Conservation (phyloP, 2,888 invertebrate genomes). For the Timema podura region DNA sequence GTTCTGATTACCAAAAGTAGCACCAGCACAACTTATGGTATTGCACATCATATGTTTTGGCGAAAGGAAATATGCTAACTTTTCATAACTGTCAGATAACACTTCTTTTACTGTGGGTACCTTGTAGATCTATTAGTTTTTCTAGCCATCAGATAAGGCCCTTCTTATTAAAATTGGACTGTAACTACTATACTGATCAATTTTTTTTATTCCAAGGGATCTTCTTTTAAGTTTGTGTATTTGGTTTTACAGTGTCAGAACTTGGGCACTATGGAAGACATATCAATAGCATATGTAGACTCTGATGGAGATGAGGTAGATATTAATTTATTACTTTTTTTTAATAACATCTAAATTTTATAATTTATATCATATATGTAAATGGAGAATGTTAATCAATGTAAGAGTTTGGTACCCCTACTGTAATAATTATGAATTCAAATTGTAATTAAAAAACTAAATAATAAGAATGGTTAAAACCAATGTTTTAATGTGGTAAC, state of each 20-base stretch:
- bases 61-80: no score
- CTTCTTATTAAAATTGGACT: conserved; percentile 5
- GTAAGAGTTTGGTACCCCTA: no score
- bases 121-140: neutral
- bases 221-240: conserved; percentile 4
- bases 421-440: no score
- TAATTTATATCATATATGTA: neutral
- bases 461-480: no score
- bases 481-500: no score
- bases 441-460: no score
- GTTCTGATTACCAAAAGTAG: no score
- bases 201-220: conserved; percentile 8
- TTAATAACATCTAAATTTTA: neutral
- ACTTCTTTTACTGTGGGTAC: neutral
- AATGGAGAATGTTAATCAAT: no score
- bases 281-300: conserved; percentile 46
- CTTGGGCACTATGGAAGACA: conserved; percentile 44
- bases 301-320: conserved; percentile 42
- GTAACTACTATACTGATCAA: neutral
- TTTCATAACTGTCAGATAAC: neutral
- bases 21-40: no score
- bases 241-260: conserved; percentile 43
- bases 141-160: no score
- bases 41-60: no score
- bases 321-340: neutral